phyloP scores from a whole-genome alignment of 2,888 invertebrate species.

The Nephrotoma appendiculata region DNA sequence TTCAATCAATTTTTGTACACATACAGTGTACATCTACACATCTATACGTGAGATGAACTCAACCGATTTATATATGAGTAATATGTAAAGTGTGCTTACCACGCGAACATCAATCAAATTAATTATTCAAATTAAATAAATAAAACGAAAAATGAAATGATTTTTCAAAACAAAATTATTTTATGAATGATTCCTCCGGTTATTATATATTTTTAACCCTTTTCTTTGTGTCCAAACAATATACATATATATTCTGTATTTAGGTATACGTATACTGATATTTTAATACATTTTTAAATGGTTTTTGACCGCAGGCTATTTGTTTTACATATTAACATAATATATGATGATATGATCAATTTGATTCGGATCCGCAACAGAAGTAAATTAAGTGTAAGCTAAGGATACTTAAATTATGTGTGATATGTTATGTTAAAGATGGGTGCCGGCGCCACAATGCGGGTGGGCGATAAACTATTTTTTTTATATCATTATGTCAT shows the following conservation, averaged over 20 bases:
- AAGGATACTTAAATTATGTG: too few relatives aligned
- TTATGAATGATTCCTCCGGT: neutral
- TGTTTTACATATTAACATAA: neutral
- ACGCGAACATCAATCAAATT: neutral
- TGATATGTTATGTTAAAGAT: too few relatives aligned
- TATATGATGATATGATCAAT: neutral
- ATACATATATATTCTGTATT: neutral
- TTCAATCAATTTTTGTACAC: neutral
- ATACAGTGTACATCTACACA: neutral
- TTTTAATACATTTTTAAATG: neutral
- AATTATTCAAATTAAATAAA: neutral
- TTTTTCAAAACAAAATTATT: neutral
- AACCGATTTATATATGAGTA: neutral
- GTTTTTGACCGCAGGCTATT: neutral
- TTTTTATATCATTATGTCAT: too few relatives aligned
- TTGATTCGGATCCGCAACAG: neutral
- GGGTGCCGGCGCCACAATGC: too few relatives aligned
- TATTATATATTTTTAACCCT: neutral
- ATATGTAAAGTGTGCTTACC: neutral
- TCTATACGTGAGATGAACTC: neutral
- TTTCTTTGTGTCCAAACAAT: neutral
- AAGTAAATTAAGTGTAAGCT: neutral
- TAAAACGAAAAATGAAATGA: neutral
- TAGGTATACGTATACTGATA: neutral
- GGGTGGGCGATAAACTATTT: too few relatives aligned